These are phyloP conservation scores for Diorhabda carinulata DNA, from an alignment of 1,140 invertebrate genomes.

Conservation along the genomic window DNA sequence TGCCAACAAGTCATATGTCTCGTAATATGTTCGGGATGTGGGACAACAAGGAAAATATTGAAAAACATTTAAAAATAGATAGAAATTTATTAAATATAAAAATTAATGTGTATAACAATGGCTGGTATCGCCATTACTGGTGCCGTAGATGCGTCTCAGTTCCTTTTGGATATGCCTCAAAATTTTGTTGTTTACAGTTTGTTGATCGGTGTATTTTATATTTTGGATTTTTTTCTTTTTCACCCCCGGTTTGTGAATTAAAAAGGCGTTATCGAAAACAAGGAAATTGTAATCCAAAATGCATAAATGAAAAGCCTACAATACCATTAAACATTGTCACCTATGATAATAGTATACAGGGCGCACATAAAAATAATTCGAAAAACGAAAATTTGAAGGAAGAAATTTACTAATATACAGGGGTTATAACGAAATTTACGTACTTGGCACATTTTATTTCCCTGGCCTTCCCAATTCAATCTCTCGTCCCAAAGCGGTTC, in stretches of 20 bases:
- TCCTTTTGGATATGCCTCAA: constrained; percentile 15
- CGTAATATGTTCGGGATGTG: no score
- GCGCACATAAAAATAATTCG: no score
- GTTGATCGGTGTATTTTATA: constrained; percentile 17
- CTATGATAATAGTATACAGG: no score
- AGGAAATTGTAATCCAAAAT: constrained; percentile 83
- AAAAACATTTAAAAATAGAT: no score
- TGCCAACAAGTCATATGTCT: no score
- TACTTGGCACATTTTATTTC: constrained; percentile 62
- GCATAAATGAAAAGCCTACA: constrained; percentile 77
- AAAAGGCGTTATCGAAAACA: constrained; percentile 82
- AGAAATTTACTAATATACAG: no score
- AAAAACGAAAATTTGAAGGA: no score
- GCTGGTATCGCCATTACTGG: neutral
- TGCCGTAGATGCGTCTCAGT: constrained; percentile 22
- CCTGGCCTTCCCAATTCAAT: constrained; percentile 58
- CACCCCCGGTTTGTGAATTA: constrained; percentile 81
- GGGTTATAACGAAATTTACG: neutral
- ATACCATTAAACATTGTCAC: neutral
- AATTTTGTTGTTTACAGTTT: constrained; percentile 16
- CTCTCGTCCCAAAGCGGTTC: constrained; percentile 60
- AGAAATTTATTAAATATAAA: no score
- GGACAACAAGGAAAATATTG: no score
- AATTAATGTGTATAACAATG: no score
- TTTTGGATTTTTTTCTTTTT: constrained; percentile 50